Base-by-base conservation (phyloP, 1,140 invertebrate species). In the Bursaphelenchus mucronatus region DNA sequence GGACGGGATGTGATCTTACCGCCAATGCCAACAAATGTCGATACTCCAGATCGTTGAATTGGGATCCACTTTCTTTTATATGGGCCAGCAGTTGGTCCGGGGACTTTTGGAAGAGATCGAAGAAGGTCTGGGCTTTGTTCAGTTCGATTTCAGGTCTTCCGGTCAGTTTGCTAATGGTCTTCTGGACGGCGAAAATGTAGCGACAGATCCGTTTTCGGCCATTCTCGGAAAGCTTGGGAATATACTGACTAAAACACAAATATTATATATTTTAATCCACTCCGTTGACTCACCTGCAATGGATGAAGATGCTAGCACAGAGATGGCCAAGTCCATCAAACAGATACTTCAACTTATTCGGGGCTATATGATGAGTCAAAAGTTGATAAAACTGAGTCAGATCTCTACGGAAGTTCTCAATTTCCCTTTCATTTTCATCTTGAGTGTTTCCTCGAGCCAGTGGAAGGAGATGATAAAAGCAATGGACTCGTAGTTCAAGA, bases 301-400 rank as follows among this genome's bases (percentile, higher is more conserved):
- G 89, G 70, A 92, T 91, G 19, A 93, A 83, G 68, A 92, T 90
- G 65, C 90, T 89, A 0, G 90, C 86, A 51, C 91, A 88, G 11
- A 93, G 82, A 82, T 90, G 90, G 3, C 90, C 92, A 9, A 97
- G 83, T 9, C 92, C 92, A 84, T 94, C 90, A 84, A 97, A 92
- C 63, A 97, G 88, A 81, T 95, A 97, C 83, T 90, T 91, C 47
- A 88, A 88, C 77, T 93, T 92, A 44, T 87, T 86, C 6, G 87
- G 87, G 80, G 88, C 86, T 17, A 92, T 80, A 67, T 87, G 88
- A 15, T 87, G 86, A 61, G 86, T 86, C 65, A 92, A 84, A 13
- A 88, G 86, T 80, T 90, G 89, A 80, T 92, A 89, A 68, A 92
- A 89, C 61, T 87, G 86, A 0, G 87, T 84, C 8, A 93, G 81